Conservation (phyloP, 2,797 vertebrate species). For the Spinibarbus caldwelli region DNA sequence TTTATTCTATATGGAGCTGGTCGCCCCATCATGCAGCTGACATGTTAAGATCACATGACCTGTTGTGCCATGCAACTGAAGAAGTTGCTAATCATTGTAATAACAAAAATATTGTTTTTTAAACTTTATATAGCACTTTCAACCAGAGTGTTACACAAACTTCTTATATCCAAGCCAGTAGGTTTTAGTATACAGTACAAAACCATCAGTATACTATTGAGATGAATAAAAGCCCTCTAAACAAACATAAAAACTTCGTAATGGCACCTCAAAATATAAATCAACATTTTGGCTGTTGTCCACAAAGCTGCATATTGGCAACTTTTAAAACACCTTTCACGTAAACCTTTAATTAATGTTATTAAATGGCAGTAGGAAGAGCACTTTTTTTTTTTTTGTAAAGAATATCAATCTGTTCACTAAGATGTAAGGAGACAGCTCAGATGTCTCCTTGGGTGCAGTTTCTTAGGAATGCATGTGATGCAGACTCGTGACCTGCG, state of each 20-base stretch:
- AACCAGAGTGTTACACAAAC: not conserved
- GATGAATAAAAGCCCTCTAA: not conserved
- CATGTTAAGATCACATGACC: not conserved
- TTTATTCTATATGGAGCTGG: not conserved
- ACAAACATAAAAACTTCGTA: not conserved
- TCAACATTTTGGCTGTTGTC: not conserved
- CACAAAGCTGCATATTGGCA: not conserved
- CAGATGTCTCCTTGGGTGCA: constrained; percentile 34
- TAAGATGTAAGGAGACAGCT: not conserved
- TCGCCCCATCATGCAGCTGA: too few relatives aligned
- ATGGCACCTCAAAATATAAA: not conserved
- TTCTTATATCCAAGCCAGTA: not conserved
- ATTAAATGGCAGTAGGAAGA: not conserved
- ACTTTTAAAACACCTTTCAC: not conserved
- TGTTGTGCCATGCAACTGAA: not conserved
- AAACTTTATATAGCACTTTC: not conserved
- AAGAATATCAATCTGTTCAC: constrained; percentile 3
- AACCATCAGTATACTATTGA: not conserved
- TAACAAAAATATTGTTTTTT: too few relatives aligned
- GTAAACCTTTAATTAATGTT: not conserved
- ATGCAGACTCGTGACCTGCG: constrained; percentile 72
- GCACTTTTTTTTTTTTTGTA: too few relatives aligned
- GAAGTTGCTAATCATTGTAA: too few relatives aligned
- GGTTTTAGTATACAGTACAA: not conserved
- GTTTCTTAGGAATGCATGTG: constrained; percentile 72